These are phyloP conservation scores for Oreochromis grahami DNA, from an alignment of 2,797 vertebrate species.

Conservation along the genomic window DNA sequence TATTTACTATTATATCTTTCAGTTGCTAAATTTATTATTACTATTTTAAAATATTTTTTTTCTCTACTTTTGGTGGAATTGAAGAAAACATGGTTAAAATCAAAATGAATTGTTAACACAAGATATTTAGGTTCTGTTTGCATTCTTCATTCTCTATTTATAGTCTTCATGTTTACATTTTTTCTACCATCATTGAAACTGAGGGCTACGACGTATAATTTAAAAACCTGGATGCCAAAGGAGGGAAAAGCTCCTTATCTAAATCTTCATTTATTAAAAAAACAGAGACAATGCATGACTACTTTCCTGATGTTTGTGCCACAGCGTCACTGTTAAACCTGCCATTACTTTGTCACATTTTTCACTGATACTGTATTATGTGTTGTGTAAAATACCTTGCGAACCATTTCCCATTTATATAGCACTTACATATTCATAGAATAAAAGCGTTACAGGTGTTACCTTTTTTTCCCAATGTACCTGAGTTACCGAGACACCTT, in stretches of 20 bases:
- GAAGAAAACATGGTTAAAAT: background rate
- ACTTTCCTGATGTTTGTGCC: background rate
- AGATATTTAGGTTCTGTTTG: background rate
- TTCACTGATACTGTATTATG: background rate
- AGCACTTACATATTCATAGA: background rate
- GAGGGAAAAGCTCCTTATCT: background rate
- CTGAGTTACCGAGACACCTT: background rate
- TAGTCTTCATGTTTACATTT: background rate
- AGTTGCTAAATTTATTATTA: background rate
- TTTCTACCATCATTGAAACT: background rate
- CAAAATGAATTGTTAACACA: background rate
- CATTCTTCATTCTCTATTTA: background rate
- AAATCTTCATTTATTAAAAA: background rate
- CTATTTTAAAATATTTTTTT: too few species aligned
- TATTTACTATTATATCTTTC: background rate
- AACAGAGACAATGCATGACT: background rate
- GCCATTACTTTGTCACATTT: background rate
- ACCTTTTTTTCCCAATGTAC: background rate
- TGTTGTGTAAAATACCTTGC: background rate
- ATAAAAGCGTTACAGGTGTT: background rate
- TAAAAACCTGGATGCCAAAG: background rate
- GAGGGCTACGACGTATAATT: background rate
- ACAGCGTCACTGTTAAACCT: background rate
- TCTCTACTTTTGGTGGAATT: background rate
- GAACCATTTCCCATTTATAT: background rate